Base-by-base conservation (phyloP, 2,797 vertebrate genomes). In the Kryptolebias ocellatus region DNA sequence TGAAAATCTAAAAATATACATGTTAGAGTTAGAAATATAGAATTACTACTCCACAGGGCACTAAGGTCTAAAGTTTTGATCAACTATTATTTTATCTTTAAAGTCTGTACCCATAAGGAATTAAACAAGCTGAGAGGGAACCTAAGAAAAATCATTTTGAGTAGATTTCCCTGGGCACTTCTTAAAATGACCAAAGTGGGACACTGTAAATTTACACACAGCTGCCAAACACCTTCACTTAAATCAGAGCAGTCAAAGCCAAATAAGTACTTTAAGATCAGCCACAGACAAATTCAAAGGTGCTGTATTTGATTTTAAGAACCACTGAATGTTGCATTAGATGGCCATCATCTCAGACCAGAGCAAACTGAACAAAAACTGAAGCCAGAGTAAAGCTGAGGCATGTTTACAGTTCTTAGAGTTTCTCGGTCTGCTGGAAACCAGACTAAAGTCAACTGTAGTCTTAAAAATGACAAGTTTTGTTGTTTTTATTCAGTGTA, bases 181-280 rank as follows among this genome's bases (percentile, higher is more conserved):
- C 29, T 60, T 53, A 45, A 75, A 71, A 77, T 74, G 47, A 79
- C 61, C 70, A 45, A 72, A 70, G 1, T 67, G 66, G 60, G 65
- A 56, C 52, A 64, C 15, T 44, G 49, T 52, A 63, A 72, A 82
- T 62, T 78, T 63, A 58, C 63, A 60, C 67, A 45, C 47, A 57
- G 73, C 53, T 76, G 56, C 59, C n/a, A 45, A 51, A 58, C 64
- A 77, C 58, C 51, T 50, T 37, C 14, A 27, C 63, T 74, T 76
- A 72, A 73, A 84, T 79, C 69, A 74, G 70, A 44, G 8, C 27
- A 17, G 29, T 58, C 2, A 4, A 72, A 78, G 74, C 56, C 59
- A 61, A 67, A 17, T 28, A 34, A 76, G 67, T 39, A 61, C 60
- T 79, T 63, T 31, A 46, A 65, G 57, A 72, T 76, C 66, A 72